phyloP scores from a whole-genome alignment of 2,888 invertebrate species.

The Amphipoea lucens region DNA sequence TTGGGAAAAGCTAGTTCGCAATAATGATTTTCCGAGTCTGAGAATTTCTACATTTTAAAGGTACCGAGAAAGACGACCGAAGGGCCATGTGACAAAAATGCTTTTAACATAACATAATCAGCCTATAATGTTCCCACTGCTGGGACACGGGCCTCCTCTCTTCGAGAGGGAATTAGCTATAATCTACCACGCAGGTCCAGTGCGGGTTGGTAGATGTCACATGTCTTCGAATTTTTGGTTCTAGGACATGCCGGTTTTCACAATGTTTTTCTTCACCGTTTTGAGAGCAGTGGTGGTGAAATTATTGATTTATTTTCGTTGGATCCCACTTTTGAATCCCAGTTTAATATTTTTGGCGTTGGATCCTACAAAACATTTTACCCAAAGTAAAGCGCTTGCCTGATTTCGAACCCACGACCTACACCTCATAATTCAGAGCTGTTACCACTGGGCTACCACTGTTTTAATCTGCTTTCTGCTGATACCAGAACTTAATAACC shows the following conservation, averaged over 20 bases:
- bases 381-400: neutral
- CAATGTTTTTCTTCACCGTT: neutral
- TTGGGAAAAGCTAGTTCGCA: constrained; percentile 36
- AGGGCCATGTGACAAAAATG: constrained; percentile 23
- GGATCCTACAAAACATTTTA: no score
- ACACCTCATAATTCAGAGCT: neutral
- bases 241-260: neutral
- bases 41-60: constrained; percentile 38
- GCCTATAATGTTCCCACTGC: no score
- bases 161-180: neutral
- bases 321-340: no score
- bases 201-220: neutral
- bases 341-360: no score
- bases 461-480: neutral
- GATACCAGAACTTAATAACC: constrained; percentile 19
- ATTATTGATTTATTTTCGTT: no score
- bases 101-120: neutral
- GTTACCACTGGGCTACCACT: neutral
- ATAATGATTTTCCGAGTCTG: constrained; percentile 38
- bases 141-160: neutral
- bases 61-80: neutral
- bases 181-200: neutral
- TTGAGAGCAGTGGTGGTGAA: neutral
- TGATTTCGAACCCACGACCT: neutral
- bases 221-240: neutral